Conservation (phyloP, 2,113 vertebrate genomes). For the Zeus faber region DNA sequence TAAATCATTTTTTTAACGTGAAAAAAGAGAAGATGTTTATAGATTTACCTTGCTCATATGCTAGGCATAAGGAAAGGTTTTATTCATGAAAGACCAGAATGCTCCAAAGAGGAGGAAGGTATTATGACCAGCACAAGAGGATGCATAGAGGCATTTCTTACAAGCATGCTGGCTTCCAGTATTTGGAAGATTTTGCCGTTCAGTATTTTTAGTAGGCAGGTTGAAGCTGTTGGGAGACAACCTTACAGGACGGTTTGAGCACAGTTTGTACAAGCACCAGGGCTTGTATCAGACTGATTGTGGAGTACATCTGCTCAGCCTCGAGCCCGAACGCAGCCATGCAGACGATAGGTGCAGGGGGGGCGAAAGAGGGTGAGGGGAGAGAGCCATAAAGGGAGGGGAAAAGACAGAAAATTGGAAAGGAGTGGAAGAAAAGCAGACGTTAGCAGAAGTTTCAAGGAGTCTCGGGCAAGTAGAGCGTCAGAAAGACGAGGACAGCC, state of each 20-base stretch:
- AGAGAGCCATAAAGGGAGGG: background rate
- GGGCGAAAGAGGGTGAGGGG: background rate
- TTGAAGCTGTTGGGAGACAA: conserved; percentile 14
- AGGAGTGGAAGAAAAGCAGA: conserved; percentile 16
- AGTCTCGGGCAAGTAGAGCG: conserved; percentile 4
- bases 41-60: too few species aligned
- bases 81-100: conserved; percentile 9
- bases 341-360: conserved; percentile 29
- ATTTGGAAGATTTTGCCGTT: conserved; percentile 15
- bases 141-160: conserved; percentile 2
- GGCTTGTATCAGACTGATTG: conserved; percentile 9
- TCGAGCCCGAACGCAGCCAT: conserved; percentile 20
- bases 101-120: background rate
- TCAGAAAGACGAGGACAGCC: background rate
- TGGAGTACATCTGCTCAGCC: conserved; percentile 40
- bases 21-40: too few species aligned
- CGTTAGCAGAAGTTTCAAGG: conserved; percentile 16
- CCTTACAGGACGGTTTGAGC: conserved; percentile 27
- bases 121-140: conserved; percentile 6
- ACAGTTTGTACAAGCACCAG: conserved; percentile 20
- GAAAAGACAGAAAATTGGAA: conserved; percentile 7
- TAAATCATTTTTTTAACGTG: too few species aligned
- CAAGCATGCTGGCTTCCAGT: conserved; percentile 1
- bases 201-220: too few species aligned
- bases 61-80: too few species aligned